Percentiles rank a stretch among this genome's conserved stretches.
These are phyloP conservation scores for Anoura caudifer DNA, from an alignment of 2,113 vertebrate species.

Conservation along the genomic window DNA sequence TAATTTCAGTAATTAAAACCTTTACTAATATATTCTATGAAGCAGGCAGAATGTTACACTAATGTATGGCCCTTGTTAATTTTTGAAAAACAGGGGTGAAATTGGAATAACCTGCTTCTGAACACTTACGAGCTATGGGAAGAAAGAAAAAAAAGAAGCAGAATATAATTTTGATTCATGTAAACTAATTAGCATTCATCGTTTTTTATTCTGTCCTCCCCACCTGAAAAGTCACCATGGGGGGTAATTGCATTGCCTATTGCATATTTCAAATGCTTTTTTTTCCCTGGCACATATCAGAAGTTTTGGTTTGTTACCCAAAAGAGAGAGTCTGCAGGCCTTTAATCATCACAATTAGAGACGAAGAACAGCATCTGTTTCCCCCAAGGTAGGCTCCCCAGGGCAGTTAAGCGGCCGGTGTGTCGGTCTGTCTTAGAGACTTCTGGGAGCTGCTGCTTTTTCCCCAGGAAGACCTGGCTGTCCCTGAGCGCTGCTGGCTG, in stretches of 20 bases:
- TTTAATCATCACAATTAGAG: background rate
- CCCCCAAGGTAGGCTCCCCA: background rate
- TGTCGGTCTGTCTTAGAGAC: background rate
- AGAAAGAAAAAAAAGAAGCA: background rate
- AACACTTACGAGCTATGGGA: slow-evolving; percentile 47
- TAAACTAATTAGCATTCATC: slow-evolving; percentile 62
- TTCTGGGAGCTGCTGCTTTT: background rate
- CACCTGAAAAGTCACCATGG: slow-evolving; percentile 24
- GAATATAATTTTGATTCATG: slow-evolving; percentile 67
- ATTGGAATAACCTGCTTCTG: slow-evolving; percentile 56
- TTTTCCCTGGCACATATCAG: background rate
- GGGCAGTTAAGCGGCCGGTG: too few relatives aligned
- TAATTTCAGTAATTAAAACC: slow-evolving; percentile 81
- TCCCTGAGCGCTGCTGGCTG: background rate
- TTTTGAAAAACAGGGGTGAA: slow-evolving; percentile 73
- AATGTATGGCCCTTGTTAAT: slow-evolving; percentile 65
- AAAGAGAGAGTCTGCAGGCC: background rate
- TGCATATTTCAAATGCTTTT: background rate
- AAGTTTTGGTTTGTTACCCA: background rate
- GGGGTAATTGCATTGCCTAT: background rate
- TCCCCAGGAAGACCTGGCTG: background rate
- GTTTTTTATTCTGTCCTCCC: slow-evolving; percentile 39
- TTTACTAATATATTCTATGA: slow-evolving; percentile 69
- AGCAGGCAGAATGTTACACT: slow-evolving; percentile 66
- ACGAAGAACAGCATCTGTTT: background rate